Evolutionary conservation across 2,888 invertebrate species (phyloP), one percentile per base, ranked within the genome.

Genomic region (Euspilapteryx auroguttella): DNA sequence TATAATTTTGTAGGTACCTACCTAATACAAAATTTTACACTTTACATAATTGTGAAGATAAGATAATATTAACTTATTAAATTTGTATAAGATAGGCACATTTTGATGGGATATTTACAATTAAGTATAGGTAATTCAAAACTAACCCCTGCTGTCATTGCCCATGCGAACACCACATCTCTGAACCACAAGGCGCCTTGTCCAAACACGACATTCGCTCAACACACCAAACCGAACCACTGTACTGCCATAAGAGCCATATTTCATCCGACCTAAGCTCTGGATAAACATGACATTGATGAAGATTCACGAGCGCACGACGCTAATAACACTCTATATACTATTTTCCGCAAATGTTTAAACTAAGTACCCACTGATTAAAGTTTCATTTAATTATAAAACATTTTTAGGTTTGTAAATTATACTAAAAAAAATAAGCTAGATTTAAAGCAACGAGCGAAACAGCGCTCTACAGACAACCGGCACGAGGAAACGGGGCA

Each of bases 81-180:
- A n/a, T n/a, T n/a, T n/a, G n/a, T n/a, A n/a, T n/a, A n/a, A n/a
- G n/a, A n/a, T n/a, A n/a, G n/a, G n/a, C n/a, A n/a, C n/a, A n/a
- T n/a, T n/a, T n/a, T n/a, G n/a, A n/a, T n/a, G n/a, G n/a, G n/a
- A n/a, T n/a, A n/a, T n/a, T n/a, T n/a, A n/a, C n/a, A n/a, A n/a
- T n/a, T n/a, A n/a, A n/a, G n/a, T n/a, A n/a, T n/a, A n/a, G n/a
- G n/a, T n/a, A n/a, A n/a, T n/a, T n/a, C n/a, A 11, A 25, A 14
- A 26, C 14, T 6, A 21, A 69, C 69, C 66, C 59, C 47, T 55
- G 51, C 49, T 66, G 69, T 71, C 71, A 71, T 63, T 58, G 65
- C 42, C 56, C 64, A 40, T 57, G 43, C 32, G 63, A 56, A 37
- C 49, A 51, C 66, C 65, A 66, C 64, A 68, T 68, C 32, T 61